Evolutionary conservation across 2,888 invertebrate genomes (phyloP), one percentile per base, ranked within the genome.

Genomic region (Ochropacha duplaris): DNA sequence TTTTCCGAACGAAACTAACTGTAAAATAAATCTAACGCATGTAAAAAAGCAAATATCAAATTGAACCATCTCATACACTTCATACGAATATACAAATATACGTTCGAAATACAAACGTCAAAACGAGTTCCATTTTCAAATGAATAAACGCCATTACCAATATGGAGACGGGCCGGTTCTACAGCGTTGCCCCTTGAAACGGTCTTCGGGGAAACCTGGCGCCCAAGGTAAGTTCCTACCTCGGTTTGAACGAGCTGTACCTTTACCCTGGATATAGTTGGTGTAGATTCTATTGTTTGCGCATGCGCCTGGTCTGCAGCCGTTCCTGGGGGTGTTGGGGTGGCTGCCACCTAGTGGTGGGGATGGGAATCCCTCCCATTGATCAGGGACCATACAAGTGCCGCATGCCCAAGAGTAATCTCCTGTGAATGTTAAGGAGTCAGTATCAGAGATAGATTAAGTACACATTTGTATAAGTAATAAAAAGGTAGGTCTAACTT

Each of bases 181-280:
- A 64, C 82, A 86, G 26, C 90, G 66, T 59, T 88, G 90, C 0
- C 87, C 90, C 65, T 91, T 92, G 60, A 81, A 88, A 24, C 90
- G 79, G 9, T 92, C 91, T 31, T 91, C 92, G 1, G 72, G 78
- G 59, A 84, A 86, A 1, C 85, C 86, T 0, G 87, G 86, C 0
- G 84, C 84, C 89, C 92, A 91, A 16, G 90, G 90, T 3, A 85
- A 73, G 70, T 90, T 89, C 49, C 92, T 79, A 1, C 88, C 89
- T 49, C 92, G 74, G 39, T 74, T 78, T 0, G 84, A 62, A 12
- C 90, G 77, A 19, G 12, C 2, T 31, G 71, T 72, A 6, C 73
- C 78, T 63, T 89, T 89, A 2, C 79, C 81, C 50, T 84, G 76
- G 5, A 83, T 64, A 54, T 79, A 87, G 66, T 82, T 85, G 3